Conservation (phyloP, 2,797 vertebrate species). For the Pantherophis vulpinus region DNA sequence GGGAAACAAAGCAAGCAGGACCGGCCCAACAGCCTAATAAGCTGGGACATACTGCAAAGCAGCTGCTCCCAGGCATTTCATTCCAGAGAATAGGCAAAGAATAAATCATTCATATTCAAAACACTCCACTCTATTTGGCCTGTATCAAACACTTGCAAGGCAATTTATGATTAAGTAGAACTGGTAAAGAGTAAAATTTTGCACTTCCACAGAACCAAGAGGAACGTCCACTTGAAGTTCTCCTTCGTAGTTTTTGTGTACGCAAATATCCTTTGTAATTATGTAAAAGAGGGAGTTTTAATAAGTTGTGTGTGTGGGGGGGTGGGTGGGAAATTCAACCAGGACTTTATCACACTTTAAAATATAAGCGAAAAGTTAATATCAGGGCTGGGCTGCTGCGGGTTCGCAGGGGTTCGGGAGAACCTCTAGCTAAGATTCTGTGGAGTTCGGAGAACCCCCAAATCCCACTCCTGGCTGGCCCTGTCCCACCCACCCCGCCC, state of each 20-base stretch:
- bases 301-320: background rate
- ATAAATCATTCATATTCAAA: background rate
- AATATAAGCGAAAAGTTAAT: background rate
- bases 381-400: too few species aligned
- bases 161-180: background rate
- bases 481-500: too few species aligned
- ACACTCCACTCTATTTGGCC: background rate
- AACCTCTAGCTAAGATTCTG: too few species aligned
- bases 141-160: background rate
- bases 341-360: background rate
- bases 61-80: slow-evolving; percentile 10
- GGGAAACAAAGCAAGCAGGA: slow-evolving; percentile 21
- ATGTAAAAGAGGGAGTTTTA: background rate
- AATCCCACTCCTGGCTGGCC: too few species aligned
- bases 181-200: too few species aligned
- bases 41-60: background rate
- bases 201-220: background rate
- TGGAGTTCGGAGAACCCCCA: too few species aligned
- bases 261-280: background rate
- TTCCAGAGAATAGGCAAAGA: background rate
- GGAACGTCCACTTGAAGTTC: background rate
- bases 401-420: too few species aligned
- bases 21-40: background rate
- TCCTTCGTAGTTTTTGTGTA: background rate
- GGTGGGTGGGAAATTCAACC: background rate